Percentiles rank a stretch among this genome's conserved stretches.
Evolutionary conservation across 2,888 invertebrate genomes (phyloP).

Genomic region (Perdita meconis): DNA sequence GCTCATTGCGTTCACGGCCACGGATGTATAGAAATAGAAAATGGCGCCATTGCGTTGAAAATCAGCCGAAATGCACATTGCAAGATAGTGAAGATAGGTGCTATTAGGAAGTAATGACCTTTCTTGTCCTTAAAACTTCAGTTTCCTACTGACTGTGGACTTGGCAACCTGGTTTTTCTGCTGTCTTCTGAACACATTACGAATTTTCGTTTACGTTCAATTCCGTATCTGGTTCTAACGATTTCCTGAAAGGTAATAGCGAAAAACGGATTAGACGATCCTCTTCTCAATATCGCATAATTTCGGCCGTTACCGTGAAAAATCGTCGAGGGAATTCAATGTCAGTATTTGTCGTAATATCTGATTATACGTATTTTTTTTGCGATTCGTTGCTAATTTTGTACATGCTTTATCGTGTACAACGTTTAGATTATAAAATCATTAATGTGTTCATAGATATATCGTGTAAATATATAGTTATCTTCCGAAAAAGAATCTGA

Average conservation of each 20-base stretch:
- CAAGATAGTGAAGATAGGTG: constrained; percentile 17
- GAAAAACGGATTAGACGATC: constrained; percentile 1
- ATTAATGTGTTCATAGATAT: not conserved
- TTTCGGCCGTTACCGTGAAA: not conserved
- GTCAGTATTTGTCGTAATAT: not conserved
- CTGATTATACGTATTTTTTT: not conserved
- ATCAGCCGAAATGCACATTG: constrained; percentile 30
- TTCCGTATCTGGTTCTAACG: constrained; percentile 15
- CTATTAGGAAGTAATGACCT: constrained; percentile 70
- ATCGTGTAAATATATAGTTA: not conserved
- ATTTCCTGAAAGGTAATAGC: constrained; percentile 38
- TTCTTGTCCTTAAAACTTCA: constrained; percentile 76
- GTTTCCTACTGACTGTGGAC: constrained; percentile 62
- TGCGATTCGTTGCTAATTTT: not conserved
- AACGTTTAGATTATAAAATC: not conserved
- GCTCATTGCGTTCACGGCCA: too few relatives aligned
- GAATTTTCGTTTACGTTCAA: constrained; percentile 18
- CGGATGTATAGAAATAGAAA: not conserved
- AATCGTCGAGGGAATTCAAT: not conserved
- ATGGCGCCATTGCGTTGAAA: constrained; percentile 6
- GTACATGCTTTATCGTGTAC: not conserved
- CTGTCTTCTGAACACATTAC: not conserved
- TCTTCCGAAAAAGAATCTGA: constrained; percentile 22
- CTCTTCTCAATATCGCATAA: not conserved
- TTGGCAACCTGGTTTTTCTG: not conserved